Conservation (phyloP, 2,888 invertebrate species). For the Drosophila conformis region DNA sequence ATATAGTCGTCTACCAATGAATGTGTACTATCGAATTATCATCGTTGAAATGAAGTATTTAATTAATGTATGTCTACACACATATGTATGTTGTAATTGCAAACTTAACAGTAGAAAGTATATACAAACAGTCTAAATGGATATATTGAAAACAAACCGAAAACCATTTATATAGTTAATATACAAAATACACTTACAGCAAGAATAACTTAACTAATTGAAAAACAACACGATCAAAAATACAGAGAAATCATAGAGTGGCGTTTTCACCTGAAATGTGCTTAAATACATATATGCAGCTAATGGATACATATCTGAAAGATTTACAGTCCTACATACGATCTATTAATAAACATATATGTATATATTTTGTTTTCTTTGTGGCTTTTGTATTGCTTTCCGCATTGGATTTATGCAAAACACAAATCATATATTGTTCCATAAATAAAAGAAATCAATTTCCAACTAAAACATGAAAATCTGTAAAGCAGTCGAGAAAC, state of each 20-base stretch:
- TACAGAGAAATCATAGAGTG: conserved; percentile 11
- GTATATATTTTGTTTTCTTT: neutral
- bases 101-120: neutral
- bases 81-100: conserved; percentile 20
- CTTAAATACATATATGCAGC: conserved; percentile 37
- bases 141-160: neutral
- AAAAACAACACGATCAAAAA: neutral
- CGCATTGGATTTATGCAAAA: conserved; percentile 2
- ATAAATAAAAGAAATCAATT: neutral
- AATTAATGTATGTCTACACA: neutral
- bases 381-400: conserved; percentile 13
- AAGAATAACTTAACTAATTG: neutral
- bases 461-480: neutral
- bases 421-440: neutral
- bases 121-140: neutral
- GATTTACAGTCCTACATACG: conserved; percentile 14
- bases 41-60: conserved; percentile 3
- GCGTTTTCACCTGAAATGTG: conserved; percentile 51
- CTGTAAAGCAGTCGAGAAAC: neutral
- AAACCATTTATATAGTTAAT: neutral
- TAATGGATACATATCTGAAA: conserved; percentile 52
- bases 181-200: neutral
- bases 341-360: neutral
- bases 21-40: conserved; percentile 1
- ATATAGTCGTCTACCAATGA: neutral